Evolutionary conservation across 2,113 vertebrate genomes (phyloP), one percentile per base, ranked within the genome.

Genomic region (Cyanoderma ruficeps): DNA sequence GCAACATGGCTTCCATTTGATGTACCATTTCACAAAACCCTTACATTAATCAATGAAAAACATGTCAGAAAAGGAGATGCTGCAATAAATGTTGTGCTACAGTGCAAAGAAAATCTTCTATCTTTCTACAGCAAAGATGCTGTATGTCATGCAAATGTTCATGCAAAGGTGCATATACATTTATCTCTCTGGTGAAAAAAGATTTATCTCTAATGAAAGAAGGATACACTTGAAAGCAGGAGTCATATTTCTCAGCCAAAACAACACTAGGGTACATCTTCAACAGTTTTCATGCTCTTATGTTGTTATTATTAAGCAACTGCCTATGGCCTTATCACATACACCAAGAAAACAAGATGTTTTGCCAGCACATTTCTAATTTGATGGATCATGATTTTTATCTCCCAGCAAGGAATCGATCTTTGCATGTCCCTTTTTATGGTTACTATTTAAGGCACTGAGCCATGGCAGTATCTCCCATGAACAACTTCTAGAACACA

Each of bases 341-440:
- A 53, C 63, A 86, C 50, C 31, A 83, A 55, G 71, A 86, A 93
- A 94, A 93, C 57, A 90, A 95, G 85, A 57, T 59, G 59, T 74
- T 93, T 92, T 88, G 53, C 55, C 71, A 94, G 63, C 33, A 86
- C 35, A 86, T 77, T 94, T 85, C 75, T 86, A 46, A 90, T 83
- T 78, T 77, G 68, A 92, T 83, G 56, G 75, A 77, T 88, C 9
- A 3, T 67, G 56, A 87, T 35, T 94, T 89, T 82, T 87, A 71
- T 75, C 37, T 89, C 53, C 44, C 77, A 84, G 47, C 61, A 63
- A 75, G 56, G 72, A 89, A 76, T 83, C 1, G 0, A 52, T 92
- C 65, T 50, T 82, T 55, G 18, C 12, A 18, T 64, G 56, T 78
- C 61, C 60, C 87, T 93, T 93, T 75, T 83, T 76, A 84, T 41